Evolutionary conservation across 2,113 vertebrate species (phyloP).

Genomic region (Rhinolophus ferrumequinum): DNA sequence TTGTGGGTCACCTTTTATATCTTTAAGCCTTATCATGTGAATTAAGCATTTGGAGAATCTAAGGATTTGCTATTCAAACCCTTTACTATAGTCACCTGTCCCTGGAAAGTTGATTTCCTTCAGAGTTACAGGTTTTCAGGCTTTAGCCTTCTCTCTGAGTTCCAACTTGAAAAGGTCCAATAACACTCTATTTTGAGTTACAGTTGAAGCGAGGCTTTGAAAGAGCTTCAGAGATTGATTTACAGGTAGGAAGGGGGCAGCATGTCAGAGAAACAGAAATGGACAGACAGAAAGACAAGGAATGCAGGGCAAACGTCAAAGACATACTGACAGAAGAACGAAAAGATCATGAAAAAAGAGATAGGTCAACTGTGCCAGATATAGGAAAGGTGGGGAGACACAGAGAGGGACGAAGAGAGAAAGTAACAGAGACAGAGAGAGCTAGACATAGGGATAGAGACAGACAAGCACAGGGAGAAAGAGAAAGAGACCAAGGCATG

Average conservation of each 20-base stretch:
- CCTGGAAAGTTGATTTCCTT: conserved; percentile 37
- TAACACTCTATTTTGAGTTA: not conserved
- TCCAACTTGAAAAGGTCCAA: conserved; percentile 21
- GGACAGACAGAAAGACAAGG: not conserved
- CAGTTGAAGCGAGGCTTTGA: conserved; percentile 20
- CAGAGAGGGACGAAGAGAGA: not conserved
- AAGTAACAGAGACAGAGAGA: not conserved
- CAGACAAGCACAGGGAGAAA: not conserved
- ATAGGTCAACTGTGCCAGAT: not conserved
- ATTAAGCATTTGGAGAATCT: conserved; percentile 26
- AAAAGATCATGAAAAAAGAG: not conserved
- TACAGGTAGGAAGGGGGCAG: not conserved
- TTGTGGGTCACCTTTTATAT: conserved; percentile 48
- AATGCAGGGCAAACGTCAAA: conserved; percentile 1
- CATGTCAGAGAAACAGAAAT: conserved; percentile 43
- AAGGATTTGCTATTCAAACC: conserved; percentile 1
- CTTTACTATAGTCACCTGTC: not conserved
- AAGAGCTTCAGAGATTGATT: conserved; percentile 32
- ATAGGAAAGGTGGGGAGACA: not conserved
- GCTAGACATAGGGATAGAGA: not conserved
- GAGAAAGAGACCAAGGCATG: not conserved
- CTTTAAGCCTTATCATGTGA: conserved; percentile 41
- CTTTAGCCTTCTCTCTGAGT: conserved; percentile 6
- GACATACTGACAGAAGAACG: not conserved
- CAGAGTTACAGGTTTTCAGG: conserved; percentile 45